Evolutionary conservation across 2,113 vertebrate genomes (phyloP).

Genomic region (Oncorhynchus masou): DNA sequence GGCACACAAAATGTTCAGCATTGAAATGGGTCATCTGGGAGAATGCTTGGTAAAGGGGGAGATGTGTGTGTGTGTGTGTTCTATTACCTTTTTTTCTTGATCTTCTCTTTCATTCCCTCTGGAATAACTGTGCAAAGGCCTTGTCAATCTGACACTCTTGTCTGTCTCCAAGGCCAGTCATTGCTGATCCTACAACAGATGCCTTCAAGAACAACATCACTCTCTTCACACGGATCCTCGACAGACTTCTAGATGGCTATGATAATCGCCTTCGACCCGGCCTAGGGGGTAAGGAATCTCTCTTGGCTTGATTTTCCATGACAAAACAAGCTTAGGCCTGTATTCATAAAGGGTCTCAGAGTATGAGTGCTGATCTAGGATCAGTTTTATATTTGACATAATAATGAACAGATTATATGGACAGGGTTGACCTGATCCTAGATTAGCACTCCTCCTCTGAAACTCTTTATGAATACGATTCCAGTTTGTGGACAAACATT

Average conservation of each 20-base stretch:
- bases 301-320: too few species aligned
- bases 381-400: too few species aligned
- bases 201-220: slow-evolving; percentile 98
- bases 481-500: too few species aligned
- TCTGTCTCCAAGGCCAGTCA: slow-evolving; percentile 81
- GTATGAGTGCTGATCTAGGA: too few species aligned
- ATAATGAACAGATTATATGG: too few species aligned
- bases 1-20: slow-evolving; percentile 47
- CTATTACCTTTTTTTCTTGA: slow-evolving; percentile 50
- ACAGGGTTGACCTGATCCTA: too few species aligned
- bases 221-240: slow-evolving; percentile 96
- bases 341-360: too few species aligned
- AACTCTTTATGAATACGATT: too few species aligned
- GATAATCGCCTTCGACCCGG: slow-evolving; percentile 98
- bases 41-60: background rate
- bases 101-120: too few species aligned
- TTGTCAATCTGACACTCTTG: slow-evolving; percentile 7
- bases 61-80: slow-evolving; percentile 7
- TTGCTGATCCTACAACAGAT: slow-evolving; percentile 85
- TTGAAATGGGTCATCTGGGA: slow-evolving; percentile 61
- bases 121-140: too few species aligned
- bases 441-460: too few species aligned
- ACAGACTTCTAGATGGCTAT: slow-evolving; percentile 97
- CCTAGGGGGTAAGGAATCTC: slow-evolving; percentile 86
- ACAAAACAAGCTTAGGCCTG: too few species aligned